phyloP scores from a whole-genome alignment of 2,113 vertebrate genomes.

The Butorides virescens region DNA sequence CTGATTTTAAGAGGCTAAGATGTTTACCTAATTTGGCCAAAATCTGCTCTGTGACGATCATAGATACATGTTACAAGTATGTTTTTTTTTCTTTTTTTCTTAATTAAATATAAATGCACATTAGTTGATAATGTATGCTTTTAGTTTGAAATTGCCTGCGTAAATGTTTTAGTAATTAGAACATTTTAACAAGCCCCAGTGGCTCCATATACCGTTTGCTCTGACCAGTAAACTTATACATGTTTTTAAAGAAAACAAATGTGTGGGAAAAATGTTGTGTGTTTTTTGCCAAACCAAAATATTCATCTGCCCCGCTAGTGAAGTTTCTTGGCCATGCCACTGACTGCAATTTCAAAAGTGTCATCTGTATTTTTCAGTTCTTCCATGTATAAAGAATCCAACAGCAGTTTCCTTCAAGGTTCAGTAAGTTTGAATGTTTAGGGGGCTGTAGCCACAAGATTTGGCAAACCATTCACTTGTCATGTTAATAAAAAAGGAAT shows the following conservation, averaged over 20 bases:
- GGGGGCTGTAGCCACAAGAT: slow-evolving; percentile 49
- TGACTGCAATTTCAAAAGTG: slow-evolving; percentile 37
- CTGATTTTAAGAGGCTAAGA: neutral
- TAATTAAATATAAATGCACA: slow-evolving; percentile 6
- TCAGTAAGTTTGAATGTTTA: slow-evolving; percentile 23
- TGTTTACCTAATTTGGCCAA: neutral
- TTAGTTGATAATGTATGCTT: slow-evolving; percentile 29
- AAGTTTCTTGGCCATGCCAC: slow-evolving; percentile 10
- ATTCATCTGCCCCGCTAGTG: slow-evolving; percentile 9
- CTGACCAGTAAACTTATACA: slow-evolving; percentile 25
- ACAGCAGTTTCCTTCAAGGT: slow-evolving; percentile 56
- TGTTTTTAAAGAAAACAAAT: slow-evolving; percentile 51
- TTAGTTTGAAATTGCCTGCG: neutral
- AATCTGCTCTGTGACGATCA: neutral
- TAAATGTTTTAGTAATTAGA: slow-evolving; percentile 44
- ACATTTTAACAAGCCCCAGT: slow-evolving; percentile 42
- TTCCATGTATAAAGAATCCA: slow-evolving; percentile 45
- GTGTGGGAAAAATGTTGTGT: slow-evolving; percentile 36
- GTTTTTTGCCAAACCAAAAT: slow-evolving; percentile 37
- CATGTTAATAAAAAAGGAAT: slow-evolving; percentile 49
- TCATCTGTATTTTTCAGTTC: slow-evolving; percentile 34
- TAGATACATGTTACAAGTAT: neutral
- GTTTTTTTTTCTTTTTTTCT: neutral
- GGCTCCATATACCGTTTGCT: slow-evolving; percentile 18
- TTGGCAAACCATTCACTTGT: slow-evolving; percentile 39